Evolutionary conservation across 2,888 invertebrate species (phyloP).

Genomic region (Eupithecia subumbrata): DNA sequence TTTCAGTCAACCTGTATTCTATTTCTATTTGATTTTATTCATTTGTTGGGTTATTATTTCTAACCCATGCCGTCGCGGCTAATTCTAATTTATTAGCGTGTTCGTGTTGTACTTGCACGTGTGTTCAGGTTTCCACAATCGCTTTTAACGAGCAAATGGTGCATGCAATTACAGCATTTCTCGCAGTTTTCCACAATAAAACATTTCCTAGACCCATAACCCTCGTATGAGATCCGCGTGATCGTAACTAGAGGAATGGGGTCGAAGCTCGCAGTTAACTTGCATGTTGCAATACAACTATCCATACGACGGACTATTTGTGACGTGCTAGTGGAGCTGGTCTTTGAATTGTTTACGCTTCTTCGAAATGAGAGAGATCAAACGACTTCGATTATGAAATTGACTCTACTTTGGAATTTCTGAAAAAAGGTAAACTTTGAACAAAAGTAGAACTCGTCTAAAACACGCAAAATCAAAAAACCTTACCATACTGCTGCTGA

Average conservation of each 20-base stretch:
- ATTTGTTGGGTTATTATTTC: not conserved
- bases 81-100: not conserved
- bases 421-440: not conserved
- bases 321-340: slow-evolving; percentile 20
- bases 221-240: slow-evolving; percentile 21
- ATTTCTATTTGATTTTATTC: not conserved
- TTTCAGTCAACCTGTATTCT: not conserved
- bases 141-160: slow-evolving; percentile 1
- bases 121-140: not conserved
- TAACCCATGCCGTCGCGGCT: not conserved
- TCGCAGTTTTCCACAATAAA: slow-evolving; percentile 10
- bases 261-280: slow-evolving; percentile 40
- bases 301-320: slow-evolving; percentile 24
- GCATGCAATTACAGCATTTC: slow-evolving; percentile 3
- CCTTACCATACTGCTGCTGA: not conserved
- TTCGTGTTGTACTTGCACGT: not conserved
- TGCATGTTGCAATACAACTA: slow-evolving; percentile 37
- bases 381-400: slow-evolving; percentile 12
- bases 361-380: slow-evolving; percentile 18
- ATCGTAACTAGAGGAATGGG: slow-evolving; percentile 42
- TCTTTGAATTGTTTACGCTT: slow-evolving; percentile 22
- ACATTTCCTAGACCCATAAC: slow-evolving; percentile 19
- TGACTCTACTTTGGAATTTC: not conserved
- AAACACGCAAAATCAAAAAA: not conserved
- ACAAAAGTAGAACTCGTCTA: not conserved